A percentile compares a stretch with the other conserved stretches of the same genome.
phyloP scores from a whole-genome alignment of 2,888 invertebrate genomes.

The Oxystoma pomonae region DNA sequence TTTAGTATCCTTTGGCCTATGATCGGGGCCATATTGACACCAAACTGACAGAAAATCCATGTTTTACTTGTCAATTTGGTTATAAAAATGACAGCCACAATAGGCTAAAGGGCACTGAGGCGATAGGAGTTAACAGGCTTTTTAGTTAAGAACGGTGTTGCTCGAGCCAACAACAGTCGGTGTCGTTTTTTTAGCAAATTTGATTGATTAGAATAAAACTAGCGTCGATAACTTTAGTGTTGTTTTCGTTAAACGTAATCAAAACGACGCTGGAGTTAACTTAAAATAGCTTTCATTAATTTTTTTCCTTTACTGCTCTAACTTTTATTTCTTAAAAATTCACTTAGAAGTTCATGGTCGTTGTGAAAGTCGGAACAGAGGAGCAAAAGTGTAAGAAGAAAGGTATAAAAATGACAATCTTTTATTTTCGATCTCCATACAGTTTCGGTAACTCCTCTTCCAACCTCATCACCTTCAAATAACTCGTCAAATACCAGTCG shows the following conservation, averaged over 20 bases:
- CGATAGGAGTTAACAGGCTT: conserved; percentile 67
- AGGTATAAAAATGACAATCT: not conserved
- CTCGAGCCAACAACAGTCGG: conserved; percentile 53
- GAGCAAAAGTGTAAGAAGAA: not conserved
- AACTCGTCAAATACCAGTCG: conserved; percentile 62
- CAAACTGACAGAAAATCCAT: too few species aligned
- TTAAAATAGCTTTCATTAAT: conserved; percentile 32
- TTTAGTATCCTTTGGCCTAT: too few species aligned
- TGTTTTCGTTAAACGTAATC: conserved; percentile 69
- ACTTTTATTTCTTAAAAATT: conserved; percentile 25
- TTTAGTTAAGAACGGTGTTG: conserved; percentile 73
- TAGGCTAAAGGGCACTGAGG: too few species aligned
- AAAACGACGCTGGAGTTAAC: conserved; percentile 65
- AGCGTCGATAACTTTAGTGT: conserved; percentile 67
- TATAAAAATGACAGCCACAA: too few species aligned
- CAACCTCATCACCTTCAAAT: conserved; percentile 64
- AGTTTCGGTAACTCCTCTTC: conserved; percentile 70
- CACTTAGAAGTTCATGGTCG: too few species aligned
- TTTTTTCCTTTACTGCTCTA: conserved; percentile 22
- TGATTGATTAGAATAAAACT: conserved; percentile 75
- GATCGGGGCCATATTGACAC: too few species aligned
- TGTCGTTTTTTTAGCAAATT: conserved; percentile 55
- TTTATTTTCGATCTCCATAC: conserved; percentile 48
- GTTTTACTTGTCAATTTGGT: too few species aligned
- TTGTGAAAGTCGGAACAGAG: too few species aligned